Evolutionary conservation across 2,113 vertebrate species (phyloP).

Genomic region (Aegithalos caudatus): DNA sequence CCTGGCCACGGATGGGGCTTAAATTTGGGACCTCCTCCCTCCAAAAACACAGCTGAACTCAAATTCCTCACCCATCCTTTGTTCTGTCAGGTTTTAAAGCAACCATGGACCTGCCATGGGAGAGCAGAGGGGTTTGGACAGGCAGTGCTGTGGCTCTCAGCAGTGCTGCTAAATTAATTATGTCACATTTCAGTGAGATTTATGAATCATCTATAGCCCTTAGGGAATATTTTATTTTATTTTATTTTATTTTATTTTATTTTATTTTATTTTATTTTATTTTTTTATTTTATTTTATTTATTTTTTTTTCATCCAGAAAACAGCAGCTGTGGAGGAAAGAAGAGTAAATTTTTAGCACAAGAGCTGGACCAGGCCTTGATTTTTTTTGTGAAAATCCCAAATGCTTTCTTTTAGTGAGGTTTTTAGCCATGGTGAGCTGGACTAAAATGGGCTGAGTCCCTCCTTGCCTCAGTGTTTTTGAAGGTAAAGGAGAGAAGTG

Average conservation of each 20-base stretch:
- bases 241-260: not conserved
- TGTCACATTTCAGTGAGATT: not conserved
- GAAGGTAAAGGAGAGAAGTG: not conserved
- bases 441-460: not conserved
- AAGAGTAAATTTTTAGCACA: not conserved
- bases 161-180: not conserved
- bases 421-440: not conserved
- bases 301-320: not conserved
- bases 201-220: not conserved
- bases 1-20: fast-evolving
- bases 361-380: not conserved
- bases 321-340: not conserved
- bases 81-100: not conserved
- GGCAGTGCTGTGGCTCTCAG: not conserved
- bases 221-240: not conserved
- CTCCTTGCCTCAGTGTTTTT: not conserved
- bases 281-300: not conserved
- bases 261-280: not conserved
- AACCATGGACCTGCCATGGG: not conserved
- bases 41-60: not conserved
- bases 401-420: not conserved
- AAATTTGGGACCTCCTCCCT: not conserved
- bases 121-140: not conserved
- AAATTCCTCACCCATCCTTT: not conserved
- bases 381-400: not conserved